Evolutionary conservation across 2,888 invertebrate species (phyloP), one percentile per base, ranked within the genome.

Genomic region (Drosophila robusta): DNA sequence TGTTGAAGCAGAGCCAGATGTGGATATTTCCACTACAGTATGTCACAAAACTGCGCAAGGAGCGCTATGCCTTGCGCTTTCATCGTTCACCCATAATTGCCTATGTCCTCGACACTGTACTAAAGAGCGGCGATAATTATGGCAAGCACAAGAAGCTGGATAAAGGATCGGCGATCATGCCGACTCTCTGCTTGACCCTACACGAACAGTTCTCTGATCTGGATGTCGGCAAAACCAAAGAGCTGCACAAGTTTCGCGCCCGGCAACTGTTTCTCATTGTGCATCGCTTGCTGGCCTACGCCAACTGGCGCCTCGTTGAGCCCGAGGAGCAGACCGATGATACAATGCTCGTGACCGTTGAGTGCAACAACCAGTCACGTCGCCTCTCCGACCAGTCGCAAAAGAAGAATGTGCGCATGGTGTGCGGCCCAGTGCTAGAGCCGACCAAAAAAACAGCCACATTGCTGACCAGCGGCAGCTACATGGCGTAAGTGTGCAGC

Each of bases 41-140:
- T 5, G 24, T 87, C 0, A 41, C 54, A 1, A 9, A 47, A 2
- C 29, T 89, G 4, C 51, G 46, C 6, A 71, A 81, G 8, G 87
- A 89, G 4, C 89, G 91, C 9, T 90, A 79, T 26, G 70, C 70
- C 0, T 7, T 92, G 7, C 80, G 64, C 42, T 71, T 92, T 0
- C 60, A 86, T 22, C 87, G 91, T 22, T 49, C 32, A 6, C 49
- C 50, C 0, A 62, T 89, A 6, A 78, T 86, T 2, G 39, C 38
- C 7, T 11, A 62, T 7, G 61, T 90, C 0, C 18, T 92, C 0
- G 45, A 62, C 0, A 22, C 78, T 2, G 77, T 90, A 9, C 49
- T 90, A 3, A 14, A 14, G 8, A 39, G 52, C 29, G 83, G 61
- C 4, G 39, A 18, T 0, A 9, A 29, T 0, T 70, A 75, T 46